Conservation (phyloP, 2,797 vertebrate species). For the Typhlichthys subterraneus region DNA sequence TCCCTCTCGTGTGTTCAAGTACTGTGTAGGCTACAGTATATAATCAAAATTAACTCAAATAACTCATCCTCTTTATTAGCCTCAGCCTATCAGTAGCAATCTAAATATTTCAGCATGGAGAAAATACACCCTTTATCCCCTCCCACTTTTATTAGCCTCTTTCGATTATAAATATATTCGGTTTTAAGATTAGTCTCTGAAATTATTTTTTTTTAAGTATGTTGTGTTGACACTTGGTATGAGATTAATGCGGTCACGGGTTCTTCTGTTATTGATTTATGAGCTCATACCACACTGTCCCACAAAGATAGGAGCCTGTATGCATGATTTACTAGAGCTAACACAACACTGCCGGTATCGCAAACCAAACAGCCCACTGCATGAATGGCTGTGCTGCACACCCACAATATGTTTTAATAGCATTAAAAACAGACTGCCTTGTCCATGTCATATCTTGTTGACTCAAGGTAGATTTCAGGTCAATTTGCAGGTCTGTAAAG, state of each 20-base stretch:
- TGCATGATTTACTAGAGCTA: conserved; percentile 16
- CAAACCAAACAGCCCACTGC: conserved; percentile 29
- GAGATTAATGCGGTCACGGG: conserved; percentile 1
- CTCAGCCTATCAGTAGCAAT: too few relatives aligned
- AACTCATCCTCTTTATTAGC: too few relatives aligned
- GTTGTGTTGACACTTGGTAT: not conserved
- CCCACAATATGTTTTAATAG: conserved; percentile 21
- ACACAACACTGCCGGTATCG: conserved; percentile 17
- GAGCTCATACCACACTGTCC: conserved; percentile 14
- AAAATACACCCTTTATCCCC: too few relatives aligned
- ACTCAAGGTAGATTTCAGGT: conserved; percentile 30
- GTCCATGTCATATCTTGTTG: conserved; percentile 36
- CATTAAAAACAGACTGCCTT: conserved; percentile 24
- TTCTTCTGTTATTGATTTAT: conserved; percentile 19
- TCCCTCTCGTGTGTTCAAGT: too few relatives aligned
- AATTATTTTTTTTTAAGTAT: conserved; percentile 2
- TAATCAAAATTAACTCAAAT: too few relatives aligned
- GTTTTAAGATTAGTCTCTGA: too few relatives aligned
- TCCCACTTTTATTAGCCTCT: too few relatives aligned
- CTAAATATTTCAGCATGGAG: too few relatives aligned
- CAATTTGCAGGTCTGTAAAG: conserved; percentile 42
- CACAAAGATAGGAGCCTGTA: conserved; percentile 14
- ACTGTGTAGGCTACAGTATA: too few relatives aligned
- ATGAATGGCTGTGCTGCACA: conserved; percentile 26
- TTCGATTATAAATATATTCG: too few relatives aligned